phyloP scores from a whole-genome alignment of 2,888 invertebrate species.

The Pheosia gnoma region DNA sequence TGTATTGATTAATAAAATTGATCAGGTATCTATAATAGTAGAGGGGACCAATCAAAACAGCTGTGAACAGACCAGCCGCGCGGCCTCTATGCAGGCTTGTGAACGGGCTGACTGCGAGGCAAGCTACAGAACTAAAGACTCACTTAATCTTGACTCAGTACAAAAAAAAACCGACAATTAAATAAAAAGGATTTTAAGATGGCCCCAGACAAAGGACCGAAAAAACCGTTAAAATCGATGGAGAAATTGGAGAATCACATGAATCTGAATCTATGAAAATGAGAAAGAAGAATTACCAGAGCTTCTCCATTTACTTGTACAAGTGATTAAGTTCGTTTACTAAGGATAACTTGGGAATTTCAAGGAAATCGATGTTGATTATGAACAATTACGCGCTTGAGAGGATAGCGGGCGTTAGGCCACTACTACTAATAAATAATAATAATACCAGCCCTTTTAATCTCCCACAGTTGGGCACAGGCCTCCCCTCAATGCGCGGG shows the following conservation, averaged over 20 bases:
- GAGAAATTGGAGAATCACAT: conserved; percentile 72
- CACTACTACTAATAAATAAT: too few species aligned
- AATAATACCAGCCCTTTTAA: too few species aligned
- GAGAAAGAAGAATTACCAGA: conserved; percentile 79
- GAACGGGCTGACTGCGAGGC: too few species aligned
- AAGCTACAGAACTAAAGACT: too few species aligned
- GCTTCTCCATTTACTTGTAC: conserved; percentile 85
- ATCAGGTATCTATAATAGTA: too few species aligned
- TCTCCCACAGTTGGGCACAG: too few species aligned
- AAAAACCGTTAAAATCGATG: conserved; percentile 58
- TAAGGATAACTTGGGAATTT: conserved; percentile 86
- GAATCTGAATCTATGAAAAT: conserved; percentile 71
- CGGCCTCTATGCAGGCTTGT: too few species aligned
- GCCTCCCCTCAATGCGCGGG: too few species aligned
- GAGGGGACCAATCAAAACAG: too few species aligned
- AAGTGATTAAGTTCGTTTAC: conserved; percentile 84
- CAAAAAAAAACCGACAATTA: background rate
- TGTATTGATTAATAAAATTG: too few species aligned
- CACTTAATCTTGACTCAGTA: background rate
- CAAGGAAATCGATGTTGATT: conserved; percentile 88
- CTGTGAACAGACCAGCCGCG: too few species aligned
- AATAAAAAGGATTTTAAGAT: conserved; percentile 40
- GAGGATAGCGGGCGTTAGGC: conserved; percentile 66
- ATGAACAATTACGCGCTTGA: conserved; percentile 91
- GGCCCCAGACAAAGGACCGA: conserved; percentile 63